These are phyloP conservation scores for Eupithecia abbreviata DNA, from an alignment of 2,888 invertebrate species.

Conservation along the genomic window DNA sequence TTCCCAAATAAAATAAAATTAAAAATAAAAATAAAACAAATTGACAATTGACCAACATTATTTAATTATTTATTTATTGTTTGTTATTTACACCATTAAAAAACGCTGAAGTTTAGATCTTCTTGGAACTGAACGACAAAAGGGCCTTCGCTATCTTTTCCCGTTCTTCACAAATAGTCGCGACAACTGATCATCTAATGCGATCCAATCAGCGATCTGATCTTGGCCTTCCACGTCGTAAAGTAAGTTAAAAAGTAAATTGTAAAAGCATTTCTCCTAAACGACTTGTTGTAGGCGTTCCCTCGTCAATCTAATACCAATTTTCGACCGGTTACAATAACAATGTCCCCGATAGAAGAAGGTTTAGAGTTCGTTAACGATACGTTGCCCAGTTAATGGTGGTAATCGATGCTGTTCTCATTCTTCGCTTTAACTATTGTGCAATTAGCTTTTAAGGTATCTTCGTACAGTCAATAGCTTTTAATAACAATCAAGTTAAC, in stretches of 20 bases:
- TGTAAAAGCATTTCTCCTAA: constrained; percentile 9
- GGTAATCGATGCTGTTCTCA: constrained; percentile 47
- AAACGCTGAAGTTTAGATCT: background rate
- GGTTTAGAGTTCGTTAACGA: constrained; percentile 49
- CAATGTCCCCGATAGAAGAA: constrained; percentile 51
- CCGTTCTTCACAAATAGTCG: background rate
- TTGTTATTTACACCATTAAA: background rate
- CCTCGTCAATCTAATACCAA: constrained; percentile 39
- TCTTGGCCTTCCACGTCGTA: background rate
- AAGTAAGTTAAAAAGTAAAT: constrained; percentile 2
- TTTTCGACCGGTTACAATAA: constrained; percentile 43
- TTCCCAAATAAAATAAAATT: no score
- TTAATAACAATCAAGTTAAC: background rate
- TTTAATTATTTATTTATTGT: no score
- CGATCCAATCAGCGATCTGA: background rate
- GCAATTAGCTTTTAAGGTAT: constrained; percentile 32
- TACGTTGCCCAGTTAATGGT: constrained; percentile 47
- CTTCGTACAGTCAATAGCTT: background rate
- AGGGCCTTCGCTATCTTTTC: background rate
- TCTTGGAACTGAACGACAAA: background rate
- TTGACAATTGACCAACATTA: no score
- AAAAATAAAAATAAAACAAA: no score
- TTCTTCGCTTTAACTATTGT: constrained; percentile 44
- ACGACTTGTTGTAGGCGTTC: constrained; percentile 27
- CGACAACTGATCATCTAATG: background rate